Base-by-base conservation (phyloP, 2,113 vertebrate species). In the Hemicordylus capensis region DNA sequence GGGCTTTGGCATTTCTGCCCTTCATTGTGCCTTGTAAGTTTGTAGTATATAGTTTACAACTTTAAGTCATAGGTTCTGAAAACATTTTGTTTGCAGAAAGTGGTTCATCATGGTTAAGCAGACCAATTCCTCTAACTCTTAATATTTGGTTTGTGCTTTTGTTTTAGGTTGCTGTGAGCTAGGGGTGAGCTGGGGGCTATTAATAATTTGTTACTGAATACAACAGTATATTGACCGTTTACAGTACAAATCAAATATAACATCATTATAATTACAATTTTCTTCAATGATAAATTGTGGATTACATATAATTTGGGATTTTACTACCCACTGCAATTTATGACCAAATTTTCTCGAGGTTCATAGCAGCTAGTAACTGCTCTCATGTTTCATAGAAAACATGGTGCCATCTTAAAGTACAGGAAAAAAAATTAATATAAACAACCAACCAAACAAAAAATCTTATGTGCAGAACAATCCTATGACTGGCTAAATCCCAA, bases 351-450 rank as follows among this genome's bases (percentile, higher is more conserved):
- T 95, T 96, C 94, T 96, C 85, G 87, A 93, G 89, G 86, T 80
- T 96, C 83, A 31, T 63, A 83, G 93, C 94, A 89, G 91, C 90
- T 91, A 95, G 87, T 92, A 95, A 93, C 81, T 46, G 83, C 87
- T 96, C 56, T 84, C 87, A 48, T 91, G 95, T 95, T 95, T 92
- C 89, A 76, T 61, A 88, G 80, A 94, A 95, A 95, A 94, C 76
- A 89, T 90, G 95, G 93, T 83, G 89, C 64, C 83, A 89, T 92
- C 90, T 94, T 94, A 95, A 96, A 96, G 97, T 96, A 97, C 97
- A 97, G 96, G 96, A 97, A 98, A 98, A 96, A 94, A 97, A 97
- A 98, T 97, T 95, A 95, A 97, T 90, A 91, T 80, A 95, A 96
- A 95, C 96, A n/a, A n/a, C n/a, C n/a, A n/a, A n/a, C n/a, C n/a